Conservation (phyloP, 1,140 invertebrate genomes). For the Conopomorpha cramerella region DNA sequence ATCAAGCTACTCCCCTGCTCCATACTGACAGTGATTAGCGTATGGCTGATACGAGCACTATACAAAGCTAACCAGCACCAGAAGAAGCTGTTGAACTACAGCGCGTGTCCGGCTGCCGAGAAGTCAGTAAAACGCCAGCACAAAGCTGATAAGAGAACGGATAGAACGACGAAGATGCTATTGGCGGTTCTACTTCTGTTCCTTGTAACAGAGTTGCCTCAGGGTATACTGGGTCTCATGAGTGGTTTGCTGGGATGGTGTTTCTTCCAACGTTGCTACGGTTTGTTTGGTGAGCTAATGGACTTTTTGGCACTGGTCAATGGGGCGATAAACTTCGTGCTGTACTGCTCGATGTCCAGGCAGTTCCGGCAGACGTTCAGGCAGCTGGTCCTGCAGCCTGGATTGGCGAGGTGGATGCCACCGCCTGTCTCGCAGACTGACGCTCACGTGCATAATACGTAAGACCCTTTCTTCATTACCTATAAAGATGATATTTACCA, state of each 20-base stretch:
- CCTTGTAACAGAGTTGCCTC: too few relatives aligned
- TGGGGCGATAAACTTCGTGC: too few relatives aligned
- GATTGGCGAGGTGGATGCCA: too few relatives aligned
- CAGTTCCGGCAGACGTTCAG: too few relatives aligned
- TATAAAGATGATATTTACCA: too few relatives aligned
- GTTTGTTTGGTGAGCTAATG: constrained; percentile 81
- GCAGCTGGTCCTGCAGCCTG: constrained; percentile 87
- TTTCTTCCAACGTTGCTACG: constrained; percentile 72
- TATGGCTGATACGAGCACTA: constrained; percentile 72
- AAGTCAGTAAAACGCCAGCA: constrained; percentile 20
- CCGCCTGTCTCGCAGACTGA: too few relatives aligned
- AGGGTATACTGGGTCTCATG: constrained; percentile 68
- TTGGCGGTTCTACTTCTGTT: constrained; percentile 81
- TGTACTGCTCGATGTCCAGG: too few relatives aligned
- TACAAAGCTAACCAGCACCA: constrained; percentile 66
- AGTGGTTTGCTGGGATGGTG: constrained; percentile 69
- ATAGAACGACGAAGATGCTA: constrained; percentile 82
- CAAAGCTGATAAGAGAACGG: too few relatives aligned
- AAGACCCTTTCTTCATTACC: too few relatives aligned
- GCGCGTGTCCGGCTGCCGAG: constrained; percentile 27
- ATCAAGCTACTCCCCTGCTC: constrained; percentile 80
- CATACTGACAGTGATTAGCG: constrained; percentile 74
- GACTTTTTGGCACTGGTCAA: constrained; percentile 86
- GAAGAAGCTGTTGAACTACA: constrained; percentile 61
- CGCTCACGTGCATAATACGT: too few relatives aligned